Evolutionary conservation across 2,797 vertebrate genomes (phyloP).

Genomic region (Rhabdomys pumilio): DNA sequence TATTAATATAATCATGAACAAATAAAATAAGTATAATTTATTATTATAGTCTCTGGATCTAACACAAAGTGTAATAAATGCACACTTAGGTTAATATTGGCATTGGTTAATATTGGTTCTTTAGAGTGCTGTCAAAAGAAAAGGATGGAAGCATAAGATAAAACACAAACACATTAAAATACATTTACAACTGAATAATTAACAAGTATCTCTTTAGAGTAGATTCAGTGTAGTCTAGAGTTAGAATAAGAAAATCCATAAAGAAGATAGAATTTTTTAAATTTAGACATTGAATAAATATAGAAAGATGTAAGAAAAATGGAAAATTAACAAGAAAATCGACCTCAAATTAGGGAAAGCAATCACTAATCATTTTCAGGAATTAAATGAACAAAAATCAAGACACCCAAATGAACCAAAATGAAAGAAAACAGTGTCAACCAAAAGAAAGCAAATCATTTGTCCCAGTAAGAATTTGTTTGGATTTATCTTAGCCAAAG

Average conservation of each 20-base stretch:
- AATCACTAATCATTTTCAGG: not conserved
- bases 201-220: not conserved
- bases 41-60: not conserved
- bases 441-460: slow-evolving; percentile 2
- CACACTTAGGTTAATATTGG: not conserved
- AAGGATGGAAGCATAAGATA: slow-evolving; percentile 42
- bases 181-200: not conserved
- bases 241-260: not conserved
- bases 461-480: not conserved
- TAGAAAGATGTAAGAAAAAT: not conserved
- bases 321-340: not conserved
- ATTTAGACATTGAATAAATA: not conserved
- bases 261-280: not conserved
- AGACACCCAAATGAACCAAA: not conserved
- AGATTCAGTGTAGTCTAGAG: not conserved
- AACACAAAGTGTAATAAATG: not conserved
- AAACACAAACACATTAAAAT: slow-evolving; percentile 12
- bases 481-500: not conserved
- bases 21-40: slow-evolving; percentile 45
- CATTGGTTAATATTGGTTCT: not conserved
- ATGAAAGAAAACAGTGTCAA: not conserved
- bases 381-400: not conserved
- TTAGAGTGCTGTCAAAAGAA: not conserved
- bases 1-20: not conserved
- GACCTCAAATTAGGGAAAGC: not conserved